A percentile compares a stretch with the other conserved stretches of the same genome.
These are phyloP conservation scores for Idris sp. DNA, from an alignment of 1,140 invertebrate species.

Conservation along the genomic window DNA sequence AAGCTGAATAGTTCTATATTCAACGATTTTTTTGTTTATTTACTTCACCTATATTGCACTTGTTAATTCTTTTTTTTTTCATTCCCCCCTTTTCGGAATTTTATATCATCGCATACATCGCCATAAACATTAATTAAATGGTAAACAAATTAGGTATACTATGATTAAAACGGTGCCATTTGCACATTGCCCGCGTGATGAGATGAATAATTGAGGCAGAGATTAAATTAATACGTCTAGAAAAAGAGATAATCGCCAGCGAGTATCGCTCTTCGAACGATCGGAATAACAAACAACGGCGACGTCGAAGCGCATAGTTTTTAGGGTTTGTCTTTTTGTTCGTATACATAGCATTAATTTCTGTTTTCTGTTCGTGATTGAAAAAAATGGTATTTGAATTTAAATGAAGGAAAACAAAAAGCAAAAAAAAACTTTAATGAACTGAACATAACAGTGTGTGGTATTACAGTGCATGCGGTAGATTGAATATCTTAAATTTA, in stretches of 20 bases:
- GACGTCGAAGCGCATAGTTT: slow-evolving; percentile 26
- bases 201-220: slow-evolving; percentile 12
- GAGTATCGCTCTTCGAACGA: slow-evolving; percentile 17
- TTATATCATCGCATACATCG: not conserved
- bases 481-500: too few relatives aligned
- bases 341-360: slow-evolving; percentile 1
- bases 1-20: too few relatives aligned
- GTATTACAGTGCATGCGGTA: too few relatives aligned
- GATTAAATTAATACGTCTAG: slow-evolving; percentile 7
- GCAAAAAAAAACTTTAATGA: too few relatives aligned
- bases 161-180: slow-evolving; percentile 56
- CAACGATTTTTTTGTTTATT: too few relatives aligned
- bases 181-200: slow-evolving; percentile 71
- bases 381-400: not conserved
- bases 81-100: too few relatives aligned
- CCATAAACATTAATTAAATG: not conserved
- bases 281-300: slow-evolving; percentile 37
- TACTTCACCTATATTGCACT: slow-evolving; percentile 36
- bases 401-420: not conserved
- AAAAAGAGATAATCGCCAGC: not conserved
- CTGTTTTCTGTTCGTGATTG: not conserved
- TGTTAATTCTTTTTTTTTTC: not conserved
- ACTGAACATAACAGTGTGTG: too few relatives aligned
- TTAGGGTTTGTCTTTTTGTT: not conserved
- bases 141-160: slow-evolving; percentile 22